phyloP scores from a whole-genome alignment of 2,113 vertebrate genomes.

The Cyprinodon variegatus region DNA sequence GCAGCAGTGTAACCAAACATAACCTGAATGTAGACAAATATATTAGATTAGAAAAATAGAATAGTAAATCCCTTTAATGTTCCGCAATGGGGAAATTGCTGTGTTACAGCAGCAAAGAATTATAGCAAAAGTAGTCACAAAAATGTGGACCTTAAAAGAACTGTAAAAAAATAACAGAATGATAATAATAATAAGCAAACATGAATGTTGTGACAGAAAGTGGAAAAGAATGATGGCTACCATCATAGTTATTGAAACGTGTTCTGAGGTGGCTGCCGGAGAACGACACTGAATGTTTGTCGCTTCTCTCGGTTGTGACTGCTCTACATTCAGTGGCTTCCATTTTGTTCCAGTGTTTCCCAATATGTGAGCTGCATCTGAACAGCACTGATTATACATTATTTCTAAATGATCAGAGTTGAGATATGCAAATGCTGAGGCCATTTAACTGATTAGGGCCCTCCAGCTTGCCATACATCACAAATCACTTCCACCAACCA shows the following conservation, averaged over 20 bases:
- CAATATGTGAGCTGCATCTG: constrained; percentile 49
- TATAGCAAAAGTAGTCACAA: too few relatives aligned
- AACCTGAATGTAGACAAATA: constrained; percentile 39
- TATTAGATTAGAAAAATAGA: neutral
- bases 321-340: constrained; percentile 41
- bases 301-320: constrained; percentile 10
- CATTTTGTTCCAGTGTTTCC: constrained; percentile 58
- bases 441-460: constrained; percentile 69
- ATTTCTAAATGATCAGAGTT: constrained; percentile 69
- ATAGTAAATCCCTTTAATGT: too few relatives aligned
- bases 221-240: constrained; percentile 41
- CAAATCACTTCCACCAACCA: constrained; percentile 49
- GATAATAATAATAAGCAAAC: neutral
- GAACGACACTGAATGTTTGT: constrained; percentile 13
- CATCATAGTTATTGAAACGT: constrained; percentile 35
- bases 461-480: constrained; percentile 63
- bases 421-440: constrained; percentile 66
- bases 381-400: constrained; percentile 60
- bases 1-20: constrained; percentile 20
- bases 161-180: too few relatives aligned
- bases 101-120: too few relatives aligned
- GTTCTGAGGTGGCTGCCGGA: constrained; percentile 23
- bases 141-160: too few relatives aligned
- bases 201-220: constrained; percentile 29
- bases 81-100: too few relatives aligned